phyloP scores from a whole-genome alignment of 2,113 vertebrate genomes.

The Odobenus rosmarus region DNA sequence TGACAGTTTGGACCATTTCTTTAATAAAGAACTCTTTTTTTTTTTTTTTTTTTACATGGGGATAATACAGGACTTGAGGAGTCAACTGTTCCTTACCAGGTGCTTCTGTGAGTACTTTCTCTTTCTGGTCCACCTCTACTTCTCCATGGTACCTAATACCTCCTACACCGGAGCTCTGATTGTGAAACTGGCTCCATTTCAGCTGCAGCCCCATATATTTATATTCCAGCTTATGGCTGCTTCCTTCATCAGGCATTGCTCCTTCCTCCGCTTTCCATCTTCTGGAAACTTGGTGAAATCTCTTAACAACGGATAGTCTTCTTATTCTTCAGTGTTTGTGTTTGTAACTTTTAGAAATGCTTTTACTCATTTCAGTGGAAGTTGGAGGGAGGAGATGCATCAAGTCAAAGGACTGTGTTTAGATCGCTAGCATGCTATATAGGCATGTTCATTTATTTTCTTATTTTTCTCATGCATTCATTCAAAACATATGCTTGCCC shows the following conservation, averaged over 20 bases:
- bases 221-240: neutral
- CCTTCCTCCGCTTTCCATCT: neutral
- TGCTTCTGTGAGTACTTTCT: neutral
- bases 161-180: neutral
- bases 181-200: neutral
- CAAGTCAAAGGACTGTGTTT: neutral
- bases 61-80: neutral
- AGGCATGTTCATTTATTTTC: neutral
- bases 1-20: neutral
- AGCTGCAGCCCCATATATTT: neutral
- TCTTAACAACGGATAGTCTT: neutral
- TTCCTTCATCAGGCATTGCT: neutral
- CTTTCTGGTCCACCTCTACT: neutral
- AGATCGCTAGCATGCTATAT: neutral
- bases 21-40: neutral
- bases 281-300: neutral
- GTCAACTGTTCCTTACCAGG: too few relatives aligned
- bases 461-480: neutral
- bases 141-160: neutral
- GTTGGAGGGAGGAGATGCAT: neutral
- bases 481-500: neutral
- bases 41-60: neutral
- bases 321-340: neutral
- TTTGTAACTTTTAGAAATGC: neutral
- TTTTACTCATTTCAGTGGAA: neutral